Percentiles rank a stretch among this genome's conserved stretches.
Conservation (phyloP, 2,797 vertebrate genomes). For the Pyrocephalus nanus region DNA sequence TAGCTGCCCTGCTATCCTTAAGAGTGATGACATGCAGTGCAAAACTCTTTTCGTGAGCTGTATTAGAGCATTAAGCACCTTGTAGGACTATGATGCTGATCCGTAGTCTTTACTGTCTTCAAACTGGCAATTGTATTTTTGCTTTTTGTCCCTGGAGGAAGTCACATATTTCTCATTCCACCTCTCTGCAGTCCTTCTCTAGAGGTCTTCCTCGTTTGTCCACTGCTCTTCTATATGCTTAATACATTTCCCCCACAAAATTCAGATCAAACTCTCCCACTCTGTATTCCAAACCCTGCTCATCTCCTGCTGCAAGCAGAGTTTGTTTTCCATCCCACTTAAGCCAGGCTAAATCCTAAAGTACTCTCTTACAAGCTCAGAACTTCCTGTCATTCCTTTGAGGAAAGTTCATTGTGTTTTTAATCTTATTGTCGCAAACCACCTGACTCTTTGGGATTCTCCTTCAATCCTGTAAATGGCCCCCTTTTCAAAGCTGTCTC, state of each 20-base stretch:
- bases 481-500: neutral
- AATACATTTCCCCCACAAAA: neutral
- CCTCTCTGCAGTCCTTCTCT: neutral
- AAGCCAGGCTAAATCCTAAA: constrained; percentile 50
- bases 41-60: neutral
- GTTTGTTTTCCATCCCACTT: constrained; percentile 36
- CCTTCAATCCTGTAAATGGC: neutral
- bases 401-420: neutral
- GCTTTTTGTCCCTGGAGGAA: neutral
- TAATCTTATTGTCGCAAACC: neutral
- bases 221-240: neutral
- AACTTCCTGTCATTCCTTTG: constrained; percentile 32
- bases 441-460: neutral
- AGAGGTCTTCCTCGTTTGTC: neutral
- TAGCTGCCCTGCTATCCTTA: neutral
- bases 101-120: neutral
- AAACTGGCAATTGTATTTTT: neutral
- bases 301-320: neutral
- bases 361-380: constrained; percentile 5
- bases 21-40: neutral
- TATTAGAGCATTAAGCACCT: neutral
- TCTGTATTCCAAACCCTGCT: constrained; percentile 23
- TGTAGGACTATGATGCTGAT: neutral
- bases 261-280: neutral
- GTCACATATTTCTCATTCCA: neutral